These are phyloP conservation scores for Caretta caretta DNA, from an alignment of 2,113 vertebrate species.

Conservation along the genomic window DNA sequence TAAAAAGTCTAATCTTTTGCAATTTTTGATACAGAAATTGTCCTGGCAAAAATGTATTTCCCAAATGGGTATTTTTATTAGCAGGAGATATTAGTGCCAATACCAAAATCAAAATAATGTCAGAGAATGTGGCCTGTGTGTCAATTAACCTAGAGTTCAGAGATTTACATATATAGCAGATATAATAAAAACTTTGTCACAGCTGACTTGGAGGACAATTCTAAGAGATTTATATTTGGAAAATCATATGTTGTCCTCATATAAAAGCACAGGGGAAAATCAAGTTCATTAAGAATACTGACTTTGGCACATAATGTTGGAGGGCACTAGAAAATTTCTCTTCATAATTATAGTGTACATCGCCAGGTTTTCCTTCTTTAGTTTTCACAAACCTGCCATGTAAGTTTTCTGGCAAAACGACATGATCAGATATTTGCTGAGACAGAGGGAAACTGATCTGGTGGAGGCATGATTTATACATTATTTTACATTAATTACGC, in stretches of 20 bases:
- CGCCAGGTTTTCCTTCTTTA: conserved; percentile 25
- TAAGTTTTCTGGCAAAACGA: conserved; percentile 32
- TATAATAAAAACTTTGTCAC: neutral
- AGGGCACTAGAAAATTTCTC: conserved; percentile 34
- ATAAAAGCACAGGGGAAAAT: conserved; percentile 10
- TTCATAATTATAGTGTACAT: conserved; percentile 49
- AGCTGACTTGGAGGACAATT: neutral
- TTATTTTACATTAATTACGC: neutral
- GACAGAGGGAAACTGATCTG: conserved; percentile 27
- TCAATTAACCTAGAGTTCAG: conserved; percentile 6
- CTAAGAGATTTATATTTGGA: neutral
- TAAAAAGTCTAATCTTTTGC: neutral
- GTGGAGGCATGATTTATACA: neutral
- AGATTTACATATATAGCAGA: neutral
- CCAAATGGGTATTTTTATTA: neutral
- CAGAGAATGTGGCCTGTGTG: conserved; percentile 27
- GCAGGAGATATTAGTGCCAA: neutral
- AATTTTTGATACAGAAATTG: neutral
- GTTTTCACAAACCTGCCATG: neutral
- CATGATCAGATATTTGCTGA: neutral
- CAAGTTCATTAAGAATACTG: conserved; percentile 20
- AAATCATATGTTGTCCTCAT: neutral
- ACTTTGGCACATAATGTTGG: neutral
- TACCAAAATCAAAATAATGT: neutral
- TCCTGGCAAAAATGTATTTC: conserved; percentile 25